A percentile compares a stretch with the other conserved stretches of the same genome.
These are phyloP conservation scores for Clavelina lepadiformis DNA, from an alignment of 23 tunicate genomes.

Conservation along the genomic window DNA sequence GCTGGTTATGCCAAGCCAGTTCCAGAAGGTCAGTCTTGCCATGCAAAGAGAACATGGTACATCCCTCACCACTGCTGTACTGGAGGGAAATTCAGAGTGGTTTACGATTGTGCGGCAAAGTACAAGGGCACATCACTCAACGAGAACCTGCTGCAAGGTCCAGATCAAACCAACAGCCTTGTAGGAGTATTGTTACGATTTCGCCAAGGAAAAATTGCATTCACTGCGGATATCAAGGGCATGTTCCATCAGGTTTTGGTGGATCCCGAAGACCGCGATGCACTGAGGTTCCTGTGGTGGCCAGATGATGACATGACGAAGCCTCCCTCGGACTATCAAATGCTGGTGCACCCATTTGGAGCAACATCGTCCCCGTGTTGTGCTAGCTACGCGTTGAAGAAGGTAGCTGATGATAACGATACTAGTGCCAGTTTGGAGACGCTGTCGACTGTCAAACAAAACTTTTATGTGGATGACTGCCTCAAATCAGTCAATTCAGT, in stretches of 20 bases:
- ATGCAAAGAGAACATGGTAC: conserved; percentile 7
- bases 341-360: conserved; percentile 27
- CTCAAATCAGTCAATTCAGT: not conserved
- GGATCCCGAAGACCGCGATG: conserved; percentile 4
- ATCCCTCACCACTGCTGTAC: conserved; percentile 38
- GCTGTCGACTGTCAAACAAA: not conserved
- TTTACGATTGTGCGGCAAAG: conserved; percentile 15
- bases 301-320: conserved; percentile 11
- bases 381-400: conserved; percentile 17
- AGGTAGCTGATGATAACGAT: conserved; percentile 7
- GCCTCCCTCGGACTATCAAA: conserved; percentile 10
- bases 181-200: conserved; percentile 37
- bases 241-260: conserved; percentile 31
- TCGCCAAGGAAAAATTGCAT: conserved; percentile 1
- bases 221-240: conserved; percentile 2
- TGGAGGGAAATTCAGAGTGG: conserved; percentile 23
- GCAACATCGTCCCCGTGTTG: conserved; percentile 30
- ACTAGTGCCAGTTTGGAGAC: not conserved
- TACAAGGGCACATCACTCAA: conserved; percentile 23
- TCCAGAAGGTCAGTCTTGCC: not conserved
- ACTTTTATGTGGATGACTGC: conserved; percentile 17
- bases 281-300: conserved; percentile 38
- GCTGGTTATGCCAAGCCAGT: conserved; percentile 6
- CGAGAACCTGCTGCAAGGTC: conserved; percentile 14
- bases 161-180: conserved; percentile 16